Evolutionary conservation across 1,140 invertebrate genomes (phyloP).

Genomic region (Ganaspis sp.): DNA sequence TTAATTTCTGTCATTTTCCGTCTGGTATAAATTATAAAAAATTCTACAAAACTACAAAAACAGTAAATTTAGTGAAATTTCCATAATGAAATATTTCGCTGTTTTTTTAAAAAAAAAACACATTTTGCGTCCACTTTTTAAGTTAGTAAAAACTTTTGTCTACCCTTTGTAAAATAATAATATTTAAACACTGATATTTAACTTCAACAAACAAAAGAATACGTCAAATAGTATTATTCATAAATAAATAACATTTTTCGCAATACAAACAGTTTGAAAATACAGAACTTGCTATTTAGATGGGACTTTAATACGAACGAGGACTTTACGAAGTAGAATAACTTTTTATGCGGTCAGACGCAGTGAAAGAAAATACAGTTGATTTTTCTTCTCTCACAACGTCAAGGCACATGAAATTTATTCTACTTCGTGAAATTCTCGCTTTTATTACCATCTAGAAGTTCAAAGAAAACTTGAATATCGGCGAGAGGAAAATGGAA

Average conservation of each 20-base stretch:
- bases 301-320: constrained; percentile 21
- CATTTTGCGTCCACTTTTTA: too few relatives aligned
- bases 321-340: constrained; percentile 27
- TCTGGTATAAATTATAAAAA: too few relatives aligned
- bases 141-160: too few relatives aligned
- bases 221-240: not conserved
- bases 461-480: constrained; percentile 30
- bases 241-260: constrained; percentile 1
- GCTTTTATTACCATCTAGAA: constrained; percentile 21
- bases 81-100: too few relatives aligned
- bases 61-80: too few relatives aligned
- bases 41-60: too few relatives aligned
- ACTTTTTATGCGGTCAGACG: constrained; percentile 25
- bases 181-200: too few relatives aligned
- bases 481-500: constrained; percentile 21
- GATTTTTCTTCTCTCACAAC: constrained; percentile 7
- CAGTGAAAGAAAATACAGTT: constrained; percentile 29
- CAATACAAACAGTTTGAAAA: not conserved
- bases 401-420: constrained; percentile 22
- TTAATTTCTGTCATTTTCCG: too few relatives aligned
- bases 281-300: not conserved
- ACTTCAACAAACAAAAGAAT: not conserved
- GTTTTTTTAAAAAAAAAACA: too few relatives aligned
- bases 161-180: not conserved
- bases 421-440: constrained; percentile 16